phyloP scores from a whole-genome alignment of 2,797 vertebrate species.

The Poecilia picta region DNA sequence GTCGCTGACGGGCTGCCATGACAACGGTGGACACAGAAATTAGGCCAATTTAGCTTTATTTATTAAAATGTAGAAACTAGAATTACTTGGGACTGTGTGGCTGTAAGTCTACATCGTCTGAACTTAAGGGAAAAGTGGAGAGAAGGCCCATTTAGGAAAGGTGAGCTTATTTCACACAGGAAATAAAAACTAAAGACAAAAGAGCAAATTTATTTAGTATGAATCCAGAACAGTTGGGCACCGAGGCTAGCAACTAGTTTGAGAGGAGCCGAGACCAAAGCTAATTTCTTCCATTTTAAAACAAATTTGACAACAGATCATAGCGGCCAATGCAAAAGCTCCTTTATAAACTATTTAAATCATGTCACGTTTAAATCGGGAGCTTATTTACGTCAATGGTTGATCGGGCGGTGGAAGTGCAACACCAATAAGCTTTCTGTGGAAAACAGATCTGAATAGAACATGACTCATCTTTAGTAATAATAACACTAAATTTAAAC shows the following conservation, averaged over 20 bases:
- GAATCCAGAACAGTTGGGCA: neutral
- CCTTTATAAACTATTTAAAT: neutral
- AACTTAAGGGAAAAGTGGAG: neutral
- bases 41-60: conserved; percentile 19
- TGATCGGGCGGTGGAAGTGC: neutral
- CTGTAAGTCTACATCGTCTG: neutral
- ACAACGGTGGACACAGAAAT: neutral
- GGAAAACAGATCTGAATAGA: neutral
- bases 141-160: conserved; percentile 9
- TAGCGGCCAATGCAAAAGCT: neutral
- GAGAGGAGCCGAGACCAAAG: neutral
- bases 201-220: neutral
- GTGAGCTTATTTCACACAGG: neutral
- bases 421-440: neutral
- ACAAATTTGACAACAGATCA: neutral
- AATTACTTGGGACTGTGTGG: conserved; percentile 9
- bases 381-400: neutral
- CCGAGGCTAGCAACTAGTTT: neutral
- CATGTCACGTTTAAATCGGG: too few species aligned
- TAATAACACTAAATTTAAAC: neutral
- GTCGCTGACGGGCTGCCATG: conserved; percentile 6
- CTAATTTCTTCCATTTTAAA: neutral
- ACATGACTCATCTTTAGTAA: neutral
- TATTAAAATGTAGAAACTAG: conserved; percentile 24
- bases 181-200: conserved; percentile 5